Base-by-base conservation (phyloP, 2,113 vertebrate species). In the Salvator merianae region DNA sequence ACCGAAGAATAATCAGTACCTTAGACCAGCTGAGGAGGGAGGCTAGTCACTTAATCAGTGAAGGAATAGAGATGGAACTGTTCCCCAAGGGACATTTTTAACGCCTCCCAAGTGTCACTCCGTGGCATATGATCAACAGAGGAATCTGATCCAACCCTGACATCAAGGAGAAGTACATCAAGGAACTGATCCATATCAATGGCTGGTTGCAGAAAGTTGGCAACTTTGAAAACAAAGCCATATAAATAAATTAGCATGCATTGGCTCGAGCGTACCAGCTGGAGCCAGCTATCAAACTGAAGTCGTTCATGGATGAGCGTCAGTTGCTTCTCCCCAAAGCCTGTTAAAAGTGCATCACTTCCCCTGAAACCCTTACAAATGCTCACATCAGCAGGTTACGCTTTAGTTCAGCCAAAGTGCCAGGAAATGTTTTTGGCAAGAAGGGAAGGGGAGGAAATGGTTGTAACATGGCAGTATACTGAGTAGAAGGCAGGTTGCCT, bases 241-340 rank as follows among this genome's bases (percentile, higher is more conserved):
- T 83, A 84, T 79, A 92, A 94, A 90, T 84, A 75, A 85, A 90
- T 90, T 7, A 87, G 84, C 32, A 71, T n/a, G 34, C 72, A 63
- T 85, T 88, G 20, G 28, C 38, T 22, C 2, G 36, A 36, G 77
- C 8, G 43, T 10, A 40, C 32, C 34, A 24, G 47, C 79, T 90
- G 75, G 3, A 86, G 73, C 65, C 90, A 91, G 82, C 69, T 36
- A 12, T 73, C 66, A 81, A 86, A 77, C 53, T 71, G 69, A 88
- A 26, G 24, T 13, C 78, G 83, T 55, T 0, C 0, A 87, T 8
- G 18, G 26, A 18, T 18, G 28, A 3, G 3, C 62, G 38, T 4
- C 38, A 13, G 50, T 14, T 30, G 2, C 26, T 63, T 50, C 9
- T 34, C 40, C 32, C 40, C 30, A 20, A 26, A n/a, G 28, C 26